Conservation (phyloP, 2,888 invertebrate species). For the Thalpophila matura region DNA sequence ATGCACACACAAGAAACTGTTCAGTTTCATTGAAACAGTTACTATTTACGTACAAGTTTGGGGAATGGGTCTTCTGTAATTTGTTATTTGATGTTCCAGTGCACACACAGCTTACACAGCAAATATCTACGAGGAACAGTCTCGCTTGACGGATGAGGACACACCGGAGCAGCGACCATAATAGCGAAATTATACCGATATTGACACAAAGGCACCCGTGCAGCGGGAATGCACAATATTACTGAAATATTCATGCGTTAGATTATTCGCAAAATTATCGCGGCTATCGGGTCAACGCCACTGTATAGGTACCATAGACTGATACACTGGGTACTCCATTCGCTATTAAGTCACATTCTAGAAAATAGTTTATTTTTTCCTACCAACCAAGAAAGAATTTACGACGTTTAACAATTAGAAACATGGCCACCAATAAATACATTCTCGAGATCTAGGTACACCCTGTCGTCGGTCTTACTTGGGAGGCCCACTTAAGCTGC, state of each 20-base stretch:
- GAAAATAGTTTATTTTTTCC: no score
- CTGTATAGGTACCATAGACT: no score
- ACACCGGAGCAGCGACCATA: slow-evolving; percentile 16
- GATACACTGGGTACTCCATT: no score
- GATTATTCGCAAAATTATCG: not conserved
- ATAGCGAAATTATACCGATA: slow-evolving; percentile 28
- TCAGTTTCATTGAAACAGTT: not conserved
- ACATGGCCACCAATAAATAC: no score
- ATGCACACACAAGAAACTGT: not conserved
- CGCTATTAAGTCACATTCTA: no score
- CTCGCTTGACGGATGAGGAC: slow-evolving; percentile 44
- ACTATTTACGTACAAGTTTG: no score
- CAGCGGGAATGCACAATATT: slow-evolving; percentile 11
- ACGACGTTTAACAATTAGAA: no score
- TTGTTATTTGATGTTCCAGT: not conserved
- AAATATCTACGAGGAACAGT: slow-evolving; percentile 52
- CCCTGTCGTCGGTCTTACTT: no score
- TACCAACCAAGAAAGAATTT: no score
- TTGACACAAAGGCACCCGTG: slow-evolving; percentile 12
- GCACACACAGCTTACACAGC: slow-evolving; percentile 40
- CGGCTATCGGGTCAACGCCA: not conserved
- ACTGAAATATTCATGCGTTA: slow-evolving; percentile 6
- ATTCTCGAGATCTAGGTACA: no score
- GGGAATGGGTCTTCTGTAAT: slow-evolving; percentile 20
- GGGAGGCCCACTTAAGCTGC: no score